phyloP scores from a whole-genome alignment of 2,888 invertebrate species.

The Microplitis deprimator region DNA sequence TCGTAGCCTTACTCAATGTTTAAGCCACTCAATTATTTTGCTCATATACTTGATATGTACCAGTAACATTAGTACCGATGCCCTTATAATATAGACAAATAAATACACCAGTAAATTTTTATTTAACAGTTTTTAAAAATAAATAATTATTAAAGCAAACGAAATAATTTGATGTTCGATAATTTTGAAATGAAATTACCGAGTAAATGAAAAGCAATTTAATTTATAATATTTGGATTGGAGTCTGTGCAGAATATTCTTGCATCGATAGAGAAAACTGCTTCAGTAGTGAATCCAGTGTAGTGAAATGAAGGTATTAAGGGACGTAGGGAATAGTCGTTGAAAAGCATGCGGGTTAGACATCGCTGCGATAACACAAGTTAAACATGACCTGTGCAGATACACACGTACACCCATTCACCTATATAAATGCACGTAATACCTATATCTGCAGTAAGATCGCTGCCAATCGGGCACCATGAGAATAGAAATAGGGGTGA shows the following conservation, averaged over 20 bases:
- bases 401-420: neutral
- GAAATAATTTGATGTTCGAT: too few species aligned
- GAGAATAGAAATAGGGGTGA: neutral
- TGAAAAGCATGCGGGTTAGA: slow-evolving; percentile 1
- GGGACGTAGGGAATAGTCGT: neutral
- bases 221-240: slow-evolving; percentile 1
- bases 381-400: neutral
- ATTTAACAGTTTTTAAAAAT: too few species aligned
- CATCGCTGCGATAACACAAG: neutral
- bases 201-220: neutral
- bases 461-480: neutral
- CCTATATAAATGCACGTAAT: neutral
- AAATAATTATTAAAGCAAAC: too few species aligned
- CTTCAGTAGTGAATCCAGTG: neutral
- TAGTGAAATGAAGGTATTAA: neutral
- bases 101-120: too few species aligned
- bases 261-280: neutral
- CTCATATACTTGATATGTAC: too few species aligned
- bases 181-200: too few species aligned
- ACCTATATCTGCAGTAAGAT: neutral
- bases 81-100: too few species aligned
- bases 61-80: too few species aligned
- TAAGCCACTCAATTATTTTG: neutral
- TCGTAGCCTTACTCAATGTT: neutral
- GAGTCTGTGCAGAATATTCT: too few species aligned